Evolutionary conservation across 1,140 invertebrate genomes (phyloP), one percentile per base, ranked within the genome.

Genomic region (Eupristina koningsbergeri): DNA sequence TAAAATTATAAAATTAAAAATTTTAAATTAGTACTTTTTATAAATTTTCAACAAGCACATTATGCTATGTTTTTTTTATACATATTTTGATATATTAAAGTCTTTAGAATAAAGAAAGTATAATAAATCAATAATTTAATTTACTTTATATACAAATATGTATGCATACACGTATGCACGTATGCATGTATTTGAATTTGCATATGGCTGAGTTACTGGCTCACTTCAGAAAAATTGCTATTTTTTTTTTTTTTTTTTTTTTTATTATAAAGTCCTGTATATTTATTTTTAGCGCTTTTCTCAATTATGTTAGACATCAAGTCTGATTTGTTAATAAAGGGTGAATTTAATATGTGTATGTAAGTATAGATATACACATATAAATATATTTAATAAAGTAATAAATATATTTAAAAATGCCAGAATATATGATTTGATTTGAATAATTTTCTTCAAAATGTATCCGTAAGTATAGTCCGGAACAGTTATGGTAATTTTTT

Each of bases 261-360:
- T 78, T 7, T 61, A 61, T n/a, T 78, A n/a, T 78, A 74, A 83
- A 83, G 41, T 36, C 36, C 69, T 47, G 64, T 78, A 61, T 78
- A 75, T 78, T 83, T 83, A 83, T 78, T 77, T 64, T 61, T 67
- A 77, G 61, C 53, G 61, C 78, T 78, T 83, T 78, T n/a, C 75
- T 78, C 45, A 17, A 78, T 78, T 83, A 78, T 61, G 75, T 78
- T 58, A 61, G 61, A 78, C 36, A 78, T 83, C 47, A 73, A 74
- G 82, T 84, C 39, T 79, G 34, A 84, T 84, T 84, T 79, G 50
- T 84, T 53, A 73, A 84, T 73, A 74, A 73, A 84, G n/a, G 80
- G 1, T 53, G 71, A 41, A 50, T 58, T 13, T 61, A 61, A 15
- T 13, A 45, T 13, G 41, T 45, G 41, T 45, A 45, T 45, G 41